Conservation (phyloP, 2,113 vertebrate genomes). For the Halichoerus grypus region DNA sequence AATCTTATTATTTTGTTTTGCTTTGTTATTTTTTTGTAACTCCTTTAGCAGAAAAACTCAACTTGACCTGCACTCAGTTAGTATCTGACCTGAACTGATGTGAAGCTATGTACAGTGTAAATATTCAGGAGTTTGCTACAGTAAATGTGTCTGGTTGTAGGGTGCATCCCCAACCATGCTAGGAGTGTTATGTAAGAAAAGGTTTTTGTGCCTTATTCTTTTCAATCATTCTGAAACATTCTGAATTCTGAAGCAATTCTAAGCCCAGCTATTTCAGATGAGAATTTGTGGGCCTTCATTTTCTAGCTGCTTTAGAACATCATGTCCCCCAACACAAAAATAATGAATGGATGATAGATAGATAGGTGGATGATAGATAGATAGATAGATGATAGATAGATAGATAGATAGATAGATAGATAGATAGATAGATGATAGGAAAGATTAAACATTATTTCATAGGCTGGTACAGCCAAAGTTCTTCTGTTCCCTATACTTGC, state of each 20-base stretch:
- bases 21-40: background rate
- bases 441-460: background rate
- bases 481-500: background rate
- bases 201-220: background rate
- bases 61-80: background rate
- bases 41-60: background rate
- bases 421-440: background rate
- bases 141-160: background rate
- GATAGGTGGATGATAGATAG: background rate
- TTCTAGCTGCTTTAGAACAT: background rate
- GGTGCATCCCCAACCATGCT: background rate
- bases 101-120: background rate
- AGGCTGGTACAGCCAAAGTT: background rate
- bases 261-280: background rate
- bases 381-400: background rate
- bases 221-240: background rate
- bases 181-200: background rate
- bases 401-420: background rate
- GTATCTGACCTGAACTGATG: background rate
- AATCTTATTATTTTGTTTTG: background rate
- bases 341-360: background rate
- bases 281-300: background rate
- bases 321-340: background rate
- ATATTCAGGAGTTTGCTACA: background rate
- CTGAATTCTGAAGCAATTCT: background rate